These are phyloP conservation scores for Cheiracanthium punctorium DNA, from an alignment of 2,888 invertebrate genomes.

Conservation along the genomic window DNA sequence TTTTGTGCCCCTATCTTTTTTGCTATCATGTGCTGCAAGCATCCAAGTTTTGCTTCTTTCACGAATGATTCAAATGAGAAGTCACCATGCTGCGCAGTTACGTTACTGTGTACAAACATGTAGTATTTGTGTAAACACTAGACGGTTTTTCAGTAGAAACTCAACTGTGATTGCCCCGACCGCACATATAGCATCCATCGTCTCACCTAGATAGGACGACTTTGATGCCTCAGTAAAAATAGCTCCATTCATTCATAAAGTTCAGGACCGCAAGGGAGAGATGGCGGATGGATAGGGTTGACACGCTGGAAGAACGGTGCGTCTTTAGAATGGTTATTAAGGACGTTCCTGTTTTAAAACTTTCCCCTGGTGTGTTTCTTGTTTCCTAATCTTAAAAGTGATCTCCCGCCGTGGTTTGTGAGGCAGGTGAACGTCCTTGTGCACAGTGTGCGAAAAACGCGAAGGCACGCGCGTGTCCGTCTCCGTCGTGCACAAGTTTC, in stretches of 20 bases:
- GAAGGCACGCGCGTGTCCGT: background rate
- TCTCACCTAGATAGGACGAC: too few species aligned
- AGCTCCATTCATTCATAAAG: background rate
- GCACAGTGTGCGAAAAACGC: background rate
- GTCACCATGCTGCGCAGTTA: too few species aligned
- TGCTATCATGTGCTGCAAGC: too few species aligned
- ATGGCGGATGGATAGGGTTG: background rate
- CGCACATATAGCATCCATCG: too few species aligned
- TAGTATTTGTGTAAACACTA: too few species aligned
- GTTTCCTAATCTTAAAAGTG: background rate
- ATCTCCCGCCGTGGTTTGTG: background rate
- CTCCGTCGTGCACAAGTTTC: background rate
- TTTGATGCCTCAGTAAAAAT: background rate
- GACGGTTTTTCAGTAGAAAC: too few species aligned
- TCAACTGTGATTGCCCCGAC: too few species aligned
- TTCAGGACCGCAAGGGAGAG: background rate
- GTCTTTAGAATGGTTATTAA: background rate
- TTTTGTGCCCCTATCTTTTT: too few species aligned
- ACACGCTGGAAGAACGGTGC: background rate
- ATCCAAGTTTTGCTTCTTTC: too few species aligned
- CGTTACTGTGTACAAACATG: too few species aligned
- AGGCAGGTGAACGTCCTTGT: slow-evolving; percentile 6
- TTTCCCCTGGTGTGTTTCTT: background rate
- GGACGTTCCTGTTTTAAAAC: background rate
- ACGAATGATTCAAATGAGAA: too few species aligned